Evolutionary conservation across 2,113 vertebrate genomes (phyloP), one percentile per base, ranked within the genome.

Genomic region (Rhea pennata): DNA sequence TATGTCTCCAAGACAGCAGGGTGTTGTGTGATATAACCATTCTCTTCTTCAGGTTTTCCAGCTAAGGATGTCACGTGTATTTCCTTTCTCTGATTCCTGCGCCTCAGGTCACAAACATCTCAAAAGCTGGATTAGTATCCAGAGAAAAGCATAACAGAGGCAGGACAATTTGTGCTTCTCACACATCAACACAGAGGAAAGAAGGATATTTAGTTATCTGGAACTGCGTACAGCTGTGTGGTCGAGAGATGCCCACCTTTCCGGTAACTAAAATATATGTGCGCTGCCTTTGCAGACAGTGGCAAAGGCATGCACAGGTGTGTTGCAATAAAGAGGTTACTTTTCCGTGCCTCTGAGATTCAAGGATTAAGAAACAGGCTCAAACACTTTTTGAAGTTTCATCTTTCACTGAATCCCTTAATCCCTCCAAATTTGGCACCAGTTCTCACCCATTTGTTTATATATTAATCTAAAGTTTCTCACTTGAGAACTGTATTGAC

Each of bases 351-450:
- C 54, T 97, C 93, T 83, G 79, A 95, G 88, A 86, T 91, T 94
- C 76, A 85, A 87, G 58, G 94, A 93, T 98, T 97, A 97, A 90
- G 95, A 93, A 93, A 88, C 36, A 89, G 93, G 33, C 10, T 75
- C 44, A 80, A 82, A 80, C 31, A 83, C 59, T 96, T 87, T 97
- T 85, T 84, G 40, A 88, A 87, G 93, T 94, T 85, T 98, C 96
- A 56, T 91, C 89, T 98, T 97, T 97, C 98, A 96, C 9, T 20
- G 87, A 92, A 95, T 96, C 89, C 56, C 88, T 95, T 98, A 98
- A 97, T 98, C 67, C 23, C 85, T 93, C 65, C 76, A 93, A 84
- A 31, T 15, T 89, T 97, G 96, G 95, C 96, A 96, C 27, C n/a
- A 62, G 88, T 93, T 94, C 88, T 93, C 46, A 90, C 53, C 94